Evolutionary conservation across 2,113 vertebrate genomes (phyloP), one percentile per base, ranked within the genome.

Genomic region (Edolisoma coerulescens): DNA sequence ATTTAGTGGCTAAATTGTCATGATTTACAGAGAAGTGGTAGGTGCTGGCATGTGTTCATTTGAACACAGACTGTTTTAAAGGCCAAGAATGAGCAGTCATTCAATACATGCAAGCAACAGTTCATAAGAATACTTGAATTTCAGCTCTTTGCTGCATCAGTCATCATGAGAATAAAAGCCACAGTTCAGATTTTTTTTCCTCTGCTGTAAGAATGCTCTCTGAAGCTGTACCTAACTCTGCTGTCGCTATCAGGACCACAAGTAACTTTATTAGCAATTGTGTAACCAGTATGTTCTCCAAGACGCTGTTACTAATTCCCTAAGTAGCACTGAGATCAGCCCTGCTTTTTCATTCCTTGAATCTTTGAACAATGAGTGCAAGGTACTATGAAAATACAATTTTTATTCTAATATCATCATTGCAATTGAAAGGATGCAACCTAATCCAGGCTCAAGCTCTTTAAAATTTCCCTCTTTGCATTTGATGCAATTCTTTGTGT

Each of bases 21-120:
- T 90, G 79, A 94, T 96, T 97, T 96, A 95, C 56, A 82, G 94
- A 71, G 54, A 97, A 93, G 41, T 75, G 63, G 82, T 94, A 94
- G 52, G 52, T 42, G 17, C 12, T 78, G 53, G 68, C 37, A 95
- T 93, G 39, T 87, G 92, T 96, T 90, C 79, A 10, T 93, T 93
- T 96, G 49, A 92, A 67, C 28, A 82, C 9, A 12, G 53, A 61
- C n/a, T 96, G 94, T 91, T 95, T 83, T 53, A 60, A 28, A 69
- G 64, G 78, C 60, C 11, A 69, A 81, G 68, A 83, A 77, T 77
- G 32, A 97, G 47, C 30, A 57, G 21, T 67, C 28, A 50, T 87
- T 59, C 52, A 78, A 96, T 37, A 45, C 27, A 59, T 21, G 50
- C 67, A 70, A 70, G 84, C 39, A 45, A 22, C 45, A 80, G 13